Conservation (phyloP, 1,140 invertebrate genomes). For the Brachystomella parvula region DNA sequence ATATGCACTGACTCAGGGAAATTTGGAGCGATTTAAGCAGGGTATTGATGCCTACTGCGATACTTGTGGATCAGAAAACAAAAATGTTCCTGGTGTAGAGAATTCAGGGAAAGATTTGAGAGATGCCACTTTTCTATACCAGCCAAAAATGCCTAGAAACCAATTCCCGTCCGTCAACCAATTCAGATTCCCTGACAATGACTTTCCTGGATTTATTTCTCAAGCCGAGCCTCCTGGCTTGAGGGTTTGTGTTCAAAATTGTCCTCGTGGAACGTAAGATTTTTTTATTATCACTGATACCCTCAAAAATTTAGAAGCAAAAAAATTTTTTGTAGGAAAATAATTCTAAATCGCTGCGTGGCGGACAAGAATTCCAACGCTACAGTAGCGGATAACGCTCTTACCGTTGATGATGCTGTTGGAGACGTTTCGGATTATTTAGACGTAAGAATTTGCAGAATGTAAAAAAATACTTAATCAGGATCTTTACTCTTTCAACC, state of each 20-base stretch:
- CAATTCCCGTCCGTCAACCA: too few species aligned
- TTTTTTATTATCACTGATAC: too few species aligned
- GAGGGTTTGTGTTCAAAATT: too few species aligned
- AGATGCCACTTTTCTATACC: slow-evolving; percentile 44
- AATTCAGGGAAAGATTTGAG: slow-evolving; percentile 44
- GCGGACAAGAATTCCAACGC: neutral
- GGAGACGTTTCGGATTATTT: neutral
- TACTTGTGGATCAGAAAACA: slow-evolving; percentile 53
- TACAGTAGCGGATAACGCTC: neutral
- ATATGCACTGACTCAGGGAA: slow-evolving; percentile 49
- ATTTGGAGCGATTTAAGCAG: slow-evolving; percentile 54
- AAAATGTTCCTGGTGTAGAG: slow-evolving; percentile 37
- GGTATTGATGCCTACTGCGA: slow-evolving; percentile 58
- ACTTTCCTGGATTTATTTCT: too few species aligned
- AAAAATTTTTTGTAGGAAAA: slow-evolving; percentile 15
- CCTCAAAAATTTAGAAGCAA: too few species aligned
- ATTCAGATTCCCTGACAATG: too few species aligned
- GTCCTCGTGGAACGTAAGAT: too few species aligned
- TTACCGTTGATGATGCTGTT: slow-evolving; percentile 2
- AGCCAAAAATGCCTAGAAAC: neutral
- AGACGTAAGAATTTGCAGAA: neutral
- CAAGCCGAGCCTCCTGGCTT: too few species aligned
- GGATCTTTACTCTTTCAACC: too few species aligned
- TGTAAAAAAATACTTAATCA: neutral
- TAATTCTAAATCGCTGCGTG: slow-evolving; percentile 15